Evolutionary conservation across 2,797 vertebrate species (phyloP), one percentile per base, ranked within the genome.

Genomic region (Cynopterus sphinx): DNA sequence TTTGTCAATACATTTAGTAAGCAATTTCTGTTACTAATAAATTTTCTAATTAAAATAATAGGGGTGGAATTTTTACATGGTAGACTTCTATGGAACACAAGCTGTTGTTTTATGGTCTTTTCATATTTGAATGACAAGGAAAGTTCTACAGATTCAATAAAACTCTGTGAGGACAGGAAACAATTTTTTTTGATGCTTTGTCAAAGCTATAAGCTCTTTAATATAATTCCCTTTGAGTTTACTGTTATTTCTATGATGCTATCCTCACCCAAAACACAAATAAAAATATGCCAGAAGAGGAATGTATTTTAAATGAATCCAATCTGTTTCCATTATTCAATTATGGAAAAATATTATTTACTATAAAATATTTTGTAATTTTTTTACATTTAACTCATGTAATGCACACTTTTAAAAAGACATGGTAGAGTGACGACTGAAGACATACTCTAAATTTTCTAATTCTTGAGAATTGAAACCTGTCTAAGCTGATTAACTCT

Each of bases 121-220:
- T 87, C 79, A 92, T 88, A 73, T 51, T 87, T 86, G 59, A 39
- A 46, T 68, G 82, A 46, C 39, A 96, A 77, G 57, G 94, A 92
- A 75, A 55, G 21, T 94, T 95, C 39, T 89, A 79, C 51, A 63
- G 26, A 91, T 83, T 83, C 68, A 92, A 28, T 83, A 84, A 83
- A 96, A 92, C 91, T 97, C 59, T 91, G n/a, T 86, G 75, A 91
- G 53, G 49, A 79, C 53, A 79, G 59, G 55, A 96, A 95, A 77
- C 17, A 89, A n/a, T 92, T 95, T 86, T 87, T 59, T 90, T 39
- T 71, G 53, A 61, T 91, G 36, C 68, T 88, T 89, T 97, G 75
- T 95, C 85, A 86, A 88, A 87, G 68, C 86, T 88, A 17, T 49
- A 92, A 94, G 82, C 68, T 41, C 57, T 91, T 88, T 75, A 94